Evolutionary conservation across 30 jellyfish, hydroid and myxozoan genomes (phyloP).

Genomic region (Rhopilema esculentum): DNA sequence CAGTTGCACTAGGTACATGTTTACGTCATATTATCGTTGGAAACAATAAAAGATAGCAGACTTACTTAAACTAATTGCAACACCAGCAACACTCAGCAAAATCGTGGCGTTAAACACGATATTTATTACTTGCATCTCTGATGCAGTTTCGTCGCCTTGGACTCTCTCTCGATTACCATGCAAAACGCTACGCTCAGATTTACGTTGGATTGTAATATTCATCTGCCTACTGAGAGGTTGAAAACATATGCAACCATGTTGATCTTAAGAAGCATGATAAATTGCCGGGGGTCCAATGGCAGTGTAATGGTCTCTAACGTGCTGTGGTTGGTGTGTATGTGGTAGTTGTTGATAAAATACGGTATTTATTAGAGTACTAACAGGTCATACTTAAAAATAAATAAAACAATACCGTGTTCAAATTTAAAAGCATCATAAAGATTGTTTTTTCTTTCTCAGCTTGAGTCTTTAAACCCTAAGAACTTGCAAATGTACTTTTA

Average conservation of each 20-base stretch:
- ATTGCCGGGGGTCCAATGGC: not conserved
- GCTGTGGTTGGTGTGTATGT: not conserved
- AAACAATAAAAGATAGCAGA: not conserved
- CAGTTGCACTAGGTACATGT: too few relatives aligned
- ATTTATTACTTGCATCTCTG: not conserved
- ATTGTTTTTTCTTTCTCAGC: too few relatives aligned
- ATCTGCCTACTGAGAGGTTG: not conserved
- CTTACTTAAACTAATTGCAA: not conserved
- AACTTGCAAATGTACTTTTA: too few relatives aligned
- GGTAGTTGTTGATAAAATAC: not conserved
- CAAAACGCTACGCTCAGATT: not conserved
- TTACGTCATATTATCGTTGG: too few relatives aligned
- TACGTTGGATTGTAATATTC: not conserved
- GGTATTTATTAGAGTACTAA: not conserved
- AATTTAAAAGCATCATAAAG: too few relatives aligned
- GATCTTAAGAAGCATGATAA: not conserved
- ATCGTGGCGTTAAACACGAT: not conserved
- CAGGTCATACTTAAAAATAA: not conserved
- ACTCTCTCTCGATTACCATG: not conserved
- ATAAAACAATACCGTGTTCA: too few relatives aligned
- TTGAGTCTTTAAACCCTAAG: too few relatives aligned
- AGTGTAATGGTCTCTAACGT: not conserved
- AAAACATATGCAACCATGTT: not conserved
- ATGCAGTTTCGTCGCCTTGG: not conserved
- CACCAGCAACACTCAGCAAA: not conserved